A percentile compares a stretch with the other conserved stretches of the same genome.
phyloP scores from a whole-genome alignment of 2,888 invertebrate genomes.

The Callimorpha dominula region DNA sequence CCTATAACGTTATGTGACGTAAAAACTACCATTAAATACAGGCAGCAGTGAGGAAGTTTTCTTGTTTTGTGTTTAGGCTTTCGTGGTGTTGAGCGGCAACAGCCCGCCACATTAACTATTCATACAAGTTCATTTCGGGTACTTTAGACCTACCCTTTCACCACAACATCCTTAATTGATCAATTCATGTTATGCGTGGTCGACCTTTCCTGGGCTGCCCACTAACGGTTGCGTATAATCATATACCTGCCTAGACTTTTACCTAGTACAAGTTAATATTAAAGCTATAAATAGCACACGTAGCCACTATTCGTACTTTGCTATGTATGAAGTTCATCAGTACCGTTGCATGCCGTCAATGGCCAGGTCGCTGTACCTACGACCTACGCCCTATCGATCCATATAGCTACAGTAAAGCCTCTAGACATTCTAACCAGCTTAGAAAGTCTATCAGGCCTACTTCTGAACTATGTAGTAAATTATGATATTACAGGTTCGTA shows the following conservation, averaged over 20 bases:
- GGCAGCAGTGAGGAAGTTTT: too few species aligned
- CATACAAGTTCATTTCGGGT: too few species aligned
- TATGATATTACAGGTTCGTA: neutral
- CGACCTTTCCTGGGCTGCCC: too few species aligned
- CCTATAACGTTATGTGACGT: neutral
- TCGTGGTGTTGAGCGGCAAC: too few species aligned
- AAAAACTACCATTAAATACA: neutral
- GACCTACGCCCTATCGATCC: slow-evolving; percentile 81
- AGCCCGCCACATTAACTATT: too few species aligned
- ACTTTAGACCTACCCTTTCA: too few species aligned
- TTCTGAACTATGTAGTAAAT: slow-evolving; percentile 12
- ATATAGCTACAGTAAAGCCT: slow-evolving; percentile 62
- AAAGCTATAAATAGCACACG: neutral
- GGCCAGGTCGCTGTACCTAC: slow-evolving; percentile 73
- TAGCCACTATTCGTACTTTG: slow-evolving; percentile 33
- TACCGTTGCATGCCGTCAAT: slow-evolving; percentile 79
- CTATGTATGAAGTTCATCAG: slow-evolving; percentile 59
- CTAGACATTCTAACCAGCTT: slow-evolving; percentile 41
- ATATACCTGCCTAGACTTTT: too few species aligned
- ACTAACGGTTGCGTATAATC: too few species aligned
- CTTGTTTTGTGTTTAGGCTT: too few species aligned
- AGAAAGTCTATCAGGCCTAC: slow-evolving; percentile 39
- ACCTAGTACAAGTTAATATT: neutral
- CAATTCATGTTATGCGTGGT: too few species aligned
- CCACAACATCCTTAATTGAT: too few species aligned